Base-by-base conservation (phyloP, 2,797 vertebrate species). In the Anolis apletophallus region DNA sequence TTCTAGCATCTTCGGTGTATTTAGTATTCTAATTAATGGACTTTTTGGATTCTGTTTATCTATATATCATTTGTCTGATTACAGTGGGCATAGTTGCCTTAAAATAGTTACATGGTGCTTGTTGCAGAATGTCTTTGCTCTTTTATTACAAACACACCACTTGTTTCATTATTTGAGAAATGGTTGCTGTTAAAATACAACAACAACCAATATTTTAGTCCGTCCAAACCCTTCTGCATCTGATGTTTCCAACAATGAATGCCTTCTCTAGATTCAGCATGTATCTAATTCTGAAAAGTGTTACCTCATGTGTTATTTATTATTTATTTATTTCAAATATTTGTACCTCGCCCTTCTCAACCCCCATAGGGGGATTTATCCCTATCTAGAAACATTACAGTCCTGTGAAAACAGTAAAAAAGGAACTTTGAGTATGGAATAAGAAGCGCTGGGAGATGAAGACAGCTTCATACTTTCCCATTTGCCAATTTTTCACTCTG, bases 81-180 rank as follows among this genome's bases (percentile, higher is more conserved):
- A 16, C 13, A 80, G 2, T 59, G 19, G 23, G 2, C 16, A 34
- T 5, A 67, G 14, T 54, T 78, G 7, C 13, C 10, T 88, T 90
- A 54, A 85, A 83, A 88, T 34, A n/a, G n/a, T 8, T 16, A 87
- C 77, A 87, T 81, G 23, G 2, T 54, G 21, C 26, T 80, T 3
- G 32, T 75, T 36, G n/a, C 34, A 29, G 50, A 26, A 10, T 55
- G 3, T 87, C 11, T 55, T 21, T 64, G 78, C 59, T 68, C 34
- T 89, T 55, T 40, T 61, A 21, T 23, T 88, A 78, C 77, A 50
- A 6, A 0, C 2, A 2, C 5, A 32, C n/a, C 77, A 83, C 54
- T 32, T 83, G 19, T 84, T 90, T 29, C 0, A 82, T 68, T 13
- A 61, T 52, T 76, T 74, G 61, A 64, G 13, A 69, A 5, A 64